phyloP scores from a whole-genome alignment of 2,113 vertebrate species.

The Hippocampus mohnikei region DNA sequence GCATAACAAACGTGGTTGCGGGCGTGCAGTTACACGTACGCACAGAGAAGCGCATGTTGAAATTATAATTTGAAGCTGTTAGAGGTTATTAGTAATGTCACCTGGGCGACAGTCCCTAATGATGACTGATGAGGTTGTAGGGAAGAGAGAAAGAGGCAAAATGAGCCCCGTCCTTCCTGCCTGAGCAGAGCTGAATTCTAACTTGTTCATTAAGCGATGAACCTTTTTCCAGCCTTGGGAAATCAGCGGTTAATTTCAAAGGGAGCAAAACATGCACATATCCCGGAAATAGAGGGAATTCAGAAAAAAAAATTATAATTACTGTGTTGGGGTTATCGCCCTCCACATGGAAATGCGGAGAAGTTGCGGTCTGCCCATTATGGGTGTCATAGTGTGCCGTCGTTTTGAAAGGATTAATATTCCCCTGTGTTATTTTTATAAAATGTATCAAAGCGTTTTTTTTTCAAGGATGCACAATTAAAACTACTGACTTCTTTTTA shows the following conservation, averaged over 20 bases:
- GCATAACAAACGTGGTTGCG: neutral
- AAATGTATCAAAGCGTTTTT: no score
- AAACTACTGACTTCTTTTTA: neutral
- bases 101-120: constrained; percentile 14
- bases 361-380: neutral
- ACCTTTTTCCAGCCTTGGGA: constrained; percentile 23
- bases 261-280: constrained; percentile 5
- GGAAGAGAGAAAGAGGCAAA: neutral
- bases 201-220: constrained; percentile 38
- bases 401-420: neutral
- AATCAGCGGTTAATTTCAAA: constrained; percentile 34
- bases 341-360: neutral
- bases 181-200: constrained; percentile 37
- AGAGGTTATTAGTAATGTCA: constrained; percentile 28
- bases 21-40: neutral
- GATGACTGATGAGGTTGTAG: constrained; percentile 19
- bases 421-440: neutral
- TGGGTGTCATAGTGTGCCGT: neutral
- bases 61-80: constrained; percentile 10
- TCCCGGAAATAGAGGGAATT: constrained; percentile 2
- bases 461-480: no score
- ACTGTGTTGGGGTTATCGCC: neutral
- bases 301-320: neutral
- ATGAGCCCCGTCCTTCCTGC: constrained; percentile 10
- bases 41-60: neutral